Evolutionary conservation across 2,797 vertebrate species (phyloP).

Genomic region (Monodelphis domestica): DNA sequence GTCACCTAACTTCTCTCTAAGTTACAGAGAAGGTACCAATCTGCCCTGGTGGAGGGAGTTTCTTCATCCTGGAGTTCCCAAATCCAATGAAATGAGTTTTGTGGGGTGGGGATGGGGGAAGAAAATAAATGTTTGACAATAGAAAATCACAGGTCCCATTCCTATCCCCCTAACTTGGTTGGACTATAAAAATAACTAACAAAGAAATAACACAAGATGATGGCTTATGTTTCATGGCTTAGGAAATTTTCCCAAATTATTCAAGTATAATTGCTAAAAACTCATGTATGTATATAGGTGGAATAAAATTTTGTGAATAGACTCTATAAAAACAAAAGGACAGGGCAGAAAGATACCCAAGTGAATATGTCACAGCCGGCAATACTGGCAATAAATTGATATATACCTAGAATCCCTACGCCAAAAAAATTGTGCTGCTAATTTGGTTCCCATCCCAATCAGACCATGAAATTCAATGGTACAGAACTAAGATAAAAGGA

Average conservation of each 20-base stretch:
- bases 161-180: background rate
- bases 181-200: background rate
- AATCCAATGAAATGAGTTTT: background rate
- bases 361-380: slow-evolving; percentile 35
- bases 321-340: background rate
- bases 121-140: background rate
- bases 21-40: background rate
- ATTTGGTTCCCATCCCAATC: background rate
- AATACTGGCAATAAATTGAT: background rate
- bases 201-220: background rate
- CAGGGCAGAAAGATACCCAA: slow-evolving; percentile 31
- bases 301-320: background rate
- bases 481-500: slow-evolving; percentile 3
- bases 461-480: slow-evolving; percentile 26
- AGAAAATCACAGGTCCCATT: background rate
- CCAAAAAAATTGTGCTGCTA: background rate
- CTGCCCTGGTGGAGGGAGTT: background rate
- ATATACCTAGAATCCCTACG: background rate
- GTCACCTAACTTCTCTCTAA: background rate
- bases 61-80: background rate
- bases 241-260: background rate
- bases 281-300: background rate
- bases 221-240: background rate
- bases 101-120: background rate
- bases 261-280: background rate